These are phyloP conservation scores for Drosophila baimaii DNA, from an alignment of 1,140 invertebrate genomes.

Conservation along the genomic window DNA sequence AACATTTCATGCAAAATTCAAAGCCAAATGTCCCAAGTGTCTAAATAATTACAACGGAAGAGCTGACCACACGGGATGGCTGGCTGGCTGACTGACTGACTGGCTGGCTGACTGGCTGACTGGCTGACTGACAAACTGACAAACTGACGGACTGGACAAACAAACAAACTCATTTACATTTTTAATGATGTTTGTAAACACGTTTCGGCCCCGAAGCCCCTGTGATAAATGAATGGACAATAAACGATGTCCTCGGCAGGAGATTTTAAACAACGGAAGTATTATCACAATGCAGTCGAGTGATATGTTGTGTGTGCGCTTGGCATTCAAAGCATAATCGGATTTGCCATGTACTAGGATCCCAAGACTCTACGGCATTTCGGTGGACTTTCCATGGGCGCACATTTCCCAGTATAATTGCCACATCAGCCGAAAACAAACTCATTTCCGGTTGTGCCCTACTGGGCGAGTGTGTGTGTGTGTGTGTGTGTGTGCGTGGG, in stretches of 20 bases:
- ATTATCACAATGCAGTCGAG: conserved; percentile 61
- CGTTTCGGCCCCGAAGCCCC: conserved; percentile 17
- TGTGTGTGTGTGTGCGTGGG: conserved; percentile 5
- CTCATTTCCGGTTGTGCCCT: conserved; percentile 72
- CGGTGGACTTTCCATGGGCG: conserved; percentile 21
- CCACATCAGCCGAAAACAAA: conserved; percentile 65
- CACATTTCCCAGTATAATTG: conserved; percentile 42
- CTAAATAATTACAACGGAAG: conserved; percentile 69
- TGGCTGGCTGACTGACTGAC: conserved; percentile 11
- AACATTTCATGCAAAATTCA: conserved; percentile 67
- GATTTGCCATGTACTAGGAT: conserved; percentile 48
- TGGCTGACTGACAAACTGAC: conserved; percentile 1
- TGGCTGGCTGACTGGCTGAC: conserved; percentile 37
- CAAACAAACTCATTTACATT: conserved; percentile 82
- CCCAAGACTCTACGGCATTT: conserved; percentile 31
- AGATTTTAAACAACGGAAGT: conserved; percentile 66
- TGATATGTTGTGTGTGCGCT: conserved; percentile 48
- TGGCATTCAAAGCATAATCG: conserved; percentile 47
- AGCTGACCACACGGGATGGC: conserved; percentile 46
- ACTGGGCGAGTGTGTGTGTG: background rate
- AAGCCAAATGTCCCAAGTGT: conserved; percentile 68
- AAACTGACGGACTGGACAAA: conserved; percentile 51
- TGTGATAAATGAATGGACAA: conserved; percentile 68
- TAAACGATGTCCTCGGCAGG: conserved; percentile 46
- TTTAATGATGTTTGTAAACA: conserved; percentile 80